These are phyloP conservation scores for Crotophaga sulcirostris DNA, from an alignment of 2,113 vertebrate species.

Conservation along the genomic window DNA sequence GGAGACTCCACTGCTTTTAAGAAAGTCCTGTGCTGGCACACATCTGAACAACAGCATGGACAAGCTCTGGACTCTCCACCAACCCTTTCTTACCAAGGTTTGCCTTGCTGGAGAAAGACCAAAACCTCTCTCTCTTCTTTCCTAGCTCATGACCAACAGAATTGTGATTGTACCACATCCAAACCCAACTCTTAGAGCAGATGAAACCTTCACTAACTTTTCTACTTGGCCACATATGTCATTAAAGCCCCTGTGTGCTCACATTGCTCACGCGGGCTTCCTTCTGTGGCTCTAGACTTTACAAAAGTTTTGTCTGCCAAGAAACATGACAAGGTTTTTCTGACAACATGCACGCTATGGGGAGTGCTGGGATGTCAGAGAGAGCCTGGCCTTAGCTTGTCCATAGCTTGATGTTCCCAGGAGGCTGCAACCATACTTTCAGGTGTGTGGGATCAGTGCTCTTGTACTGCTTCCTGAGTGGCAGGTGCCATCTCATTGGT, in stretches of 20 bases:
- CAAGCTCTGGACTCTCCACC: neutral
- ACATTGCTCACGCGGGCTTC: neutral
- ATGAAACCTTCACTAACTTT: neutral
- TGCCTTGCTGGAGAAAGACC: neutral
- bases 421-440: neutral
- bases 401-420: neutral
- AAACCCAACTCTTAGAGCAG: neutral
- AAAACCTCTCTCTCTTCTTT: neutral
- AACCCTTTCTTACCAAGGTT: neutral
- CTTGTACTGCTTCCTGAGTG: neutral
- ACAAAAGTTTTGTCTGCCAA: neutral
- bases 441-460: neutral
- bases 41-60: neutral
- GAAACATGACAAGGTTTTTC: neutral
- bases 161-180: neutral
- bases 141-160: neutral
- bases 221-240: neutral
- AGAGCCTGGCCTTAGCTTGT: neutral
- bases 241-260: neutral
- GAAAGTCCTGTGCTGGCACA: neutral
- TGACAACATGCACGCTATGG: rapidly evolving
- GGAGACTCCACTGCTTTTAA: neutral
- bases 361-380: neutral
- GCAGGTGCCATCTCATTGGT: neutral
- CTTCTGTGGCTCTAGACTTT: neutral